These are phyloP conservation scores for Cyclargus thomasi DNA, from an alignment of 1,140 invertebrate genomes.

Conservation along the genomic window DNA sequence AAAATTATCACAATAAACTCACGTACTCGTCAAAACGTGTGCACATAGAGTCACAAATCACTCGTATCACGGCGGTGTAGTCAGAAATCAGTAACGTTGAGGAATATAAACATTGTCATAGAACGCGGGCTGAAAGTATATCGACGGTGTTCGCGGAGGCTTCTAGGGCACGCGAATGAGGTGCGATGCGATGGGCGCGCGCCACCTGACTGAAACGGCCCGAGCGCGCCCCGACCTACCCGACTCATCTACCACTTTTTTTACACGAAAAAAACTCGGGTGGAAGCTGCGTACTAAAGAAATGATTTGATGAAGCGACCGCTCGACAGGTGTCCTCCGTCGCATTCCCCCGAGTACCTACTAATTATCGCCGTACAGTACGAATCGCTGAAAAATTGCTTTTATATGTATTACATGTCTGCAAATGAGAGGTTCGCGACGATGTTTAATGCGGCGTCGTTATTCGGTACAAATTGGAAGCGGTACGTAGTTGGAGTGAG, in stretches of 20 bases:
- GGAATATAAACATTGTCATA: constrained; percentile 5
- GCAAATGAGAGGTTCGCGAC: constrained; percentile 28
- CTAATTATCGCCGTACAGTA: constrained; percentile 58
- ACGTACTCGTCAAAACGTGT: constrained; percentile 35
- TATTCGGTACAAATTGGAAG: constrained; percentile 15
- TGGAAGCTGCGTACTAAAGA: constrained; percentile 63
- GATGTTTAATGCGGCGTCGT: constrained; percentile 1
- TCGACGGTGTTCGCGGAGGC: constrained; percentile 21
- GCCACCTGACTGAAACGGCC: constrained; percentile 67
- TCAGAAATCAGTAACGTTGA: neutral
- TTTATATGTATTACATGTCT: constrained; percentile 58
- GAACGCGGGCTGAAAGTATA: constrained; percentile 2
- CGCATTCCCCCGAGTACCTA: constrained; percentile 50
- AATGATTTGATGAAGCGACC: constrained; percentile 72
- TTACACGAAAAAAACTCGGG: constrained; percentile 55
- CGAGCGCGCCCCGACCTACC: constrained; percentile 70
- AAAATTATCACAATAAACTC: neutral
- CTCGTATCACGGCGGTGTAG: neutral
- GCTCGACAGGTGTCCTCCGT: constrained; percentile 70
- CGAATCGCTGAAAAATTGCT: constrained; percentile 60
- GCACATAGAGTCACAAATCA: constrained; percentile 17
- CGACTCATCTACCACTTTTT: constrained; percentile 59
- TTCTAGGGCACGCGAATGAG: constrained; percentile 32
- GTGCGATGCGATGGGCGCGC: constrained; percentile 60
- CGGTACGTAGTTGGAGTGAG: neutral